Base-by-base conservation (phyloP, 2,113 vertebrate genomes). In the Macheiramphus alcinus region DNA sequence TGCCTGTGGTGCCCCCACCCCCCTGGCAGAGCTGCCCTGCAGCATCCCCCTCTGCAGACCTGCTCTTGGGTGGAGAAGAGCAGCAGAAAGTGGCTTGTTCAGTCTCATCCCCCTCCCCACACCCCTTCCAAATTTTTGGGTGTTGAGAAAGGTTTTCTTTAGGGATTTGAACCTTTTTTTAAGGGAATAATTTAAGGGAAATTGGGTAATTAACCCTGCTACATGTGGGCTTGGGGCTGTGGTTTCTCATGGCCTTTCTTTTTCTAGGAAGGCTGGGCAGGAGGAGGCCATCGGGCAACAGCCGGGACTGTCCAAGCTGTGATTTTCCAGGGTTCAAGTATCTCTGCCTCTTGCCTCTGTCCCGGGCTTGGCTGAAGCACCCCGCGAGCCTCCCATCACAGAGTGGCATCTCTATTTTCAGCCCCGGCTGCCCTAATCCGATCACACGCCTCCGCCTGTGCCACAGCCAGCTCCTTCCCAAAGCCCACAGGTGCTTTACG, bases 221-320 rank as follows among this genome's bases (percentile, higher is more conserved):
- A 8, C 1, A 0, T 4, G 50, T 4, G 3, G 22, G 50, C 13
- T 66, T 1, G 3, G 65, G 14, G 56, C 19, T 10, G 5, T 16
- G 27, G 22, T 43, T 31, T 32, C 55, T 67, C 16, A 1, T 12
- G 38, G 42, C 42, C 15, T 59, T 52, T 76, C 27, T 76, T 48
- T 50, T 88, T 42, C 15, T 58, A 65, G 90, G 58, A 66, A 27
- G 9, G 43, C 61, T 0, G 0, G 40, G 31, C 70, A 61, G 82
- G 43, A 70, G 53, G 59, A 67, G 58, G 22, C 50, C 4, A 2
- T 23, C 43, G 34, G 62, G 72, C 68, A 76, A 26, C 18, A 27
- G 59, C 59, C 16, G 4, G 52, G 27, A 5, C 25, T 0, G 4
- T 13, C 55, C 76, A 32, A 32, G 27, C 45, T 36, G 43, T 9